Evolutionary conservation across 2,888 invertebrate genomes (phyloP), one percentile per base, ranked within the genome.

Genomic region (Papilio protenor): DNA sequence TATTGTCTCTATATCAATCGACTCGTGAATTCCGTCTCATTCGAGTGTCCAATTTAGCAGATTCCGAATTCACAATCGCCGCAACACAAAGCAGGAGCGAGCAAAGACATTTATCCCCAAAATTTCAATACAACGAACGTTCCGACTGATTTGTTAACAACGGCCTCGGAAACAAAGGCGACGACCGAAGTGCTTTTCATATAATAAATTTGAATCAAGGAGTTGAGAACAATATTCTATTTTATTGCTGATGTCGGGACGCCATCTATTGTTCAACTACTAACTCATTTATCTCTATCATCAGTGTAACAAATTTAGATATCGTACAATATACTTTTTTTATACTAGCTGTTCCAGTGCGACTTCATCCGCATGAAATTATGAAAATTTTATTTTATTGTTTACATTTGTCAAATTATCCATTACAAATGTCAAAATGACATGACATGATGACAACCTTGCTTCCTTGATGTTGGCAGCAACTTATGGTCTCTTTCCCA

Each of bases 201-300:
- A 80, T 87, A 86, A 89, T 88, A 88, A 90, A 89, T 89, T 86
- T 84, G 82, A 82, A 80, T 81, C 82, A 77, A 66, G 80, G 83
- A 84, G 85, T 83, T 78, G 80, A 78, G 83, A 83, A 82, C 81
- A 81, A 84, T 85, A 83, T 86, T 88, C 87, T 87, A 84, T 87
- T 87, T 87, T 84, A 87, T 86, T 85, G 82, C 82, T 69, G 79
- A 82, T 86, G 52, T 52, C 52, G 52, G 52, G 52, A 52, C 52
- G 52, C 14, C 18, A 52, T 52, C 16, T 14, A 16, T 52, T 18
- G 18, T 16, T 52, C 52, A 18, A 14, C 3, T 14, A 3, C 18
- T 52, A 52, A 52, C 52, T 52, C 52, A 52, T 52, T 52, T 52
- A 52, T 52, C 52, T 52, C 4, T 18, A 52, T 52, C 52, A 4